Base-by-base conservation (phyloP, 2,888 invertebrate genomes). In the Dasypolia templi region DNA sequence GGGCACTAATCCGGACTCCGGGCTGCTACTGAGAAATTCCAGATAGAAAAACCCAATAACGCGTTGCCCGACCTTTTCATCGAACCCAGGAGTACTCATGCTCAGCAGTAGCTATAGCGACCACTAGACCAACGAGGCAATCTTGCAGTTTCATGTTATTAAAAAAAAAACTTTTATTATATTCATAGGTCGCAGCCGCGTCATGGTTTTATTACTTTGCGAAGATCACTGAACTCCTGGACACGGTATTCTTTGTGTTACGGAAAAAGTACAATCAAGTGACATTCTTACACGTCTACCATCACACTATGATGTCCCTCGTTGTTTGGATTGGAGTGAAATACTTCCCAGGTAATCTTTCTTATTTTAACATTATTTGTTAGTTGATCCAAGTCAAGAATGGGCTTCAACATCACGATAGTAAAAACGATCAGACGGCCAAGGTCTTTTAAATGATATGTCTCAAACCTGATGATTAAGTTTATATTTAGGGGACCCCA, bases 171-270 rank as follows among this genome's bases (percentile, higher is more conserved):
- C 17, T 2, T 26, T 53, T 53, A 53, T 26, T 29, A 9, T 55
- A 55, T 44, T 79, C 81, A 0, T 72, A 87, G 87, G 0, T 74
- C 14, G 85, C 87, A n/a, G 77, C 59, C 6, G 79, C 22, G 26
- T 6, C 58, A 39, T 87, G 87, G 87, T 86, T 62, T 22, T 98
- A 97, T 88, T 97, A 97, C 90, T 94, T 97, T 78, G 97, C 97
- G 17, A 98, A 98, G 92, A 92, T 98, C 35, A 95, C 97, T 0
- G 98, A 98, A 89, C 95, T 98, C 0, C 86, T 97, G 76, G 98
- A 98, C 88, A 98, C 98, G 0, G 97, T 98, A 4, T 98, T 98
- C 93, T 98, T 98, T 91, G 97, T 98, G 17, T 92, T 98, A 87
- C 96, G 98, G 39, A 98, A 98, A 92, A 87, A 94, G 96, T 66